These are phyloP conservation scores for Melinaea menophilus DNA, from an alignment of 2,888 invertebrate genomes.

Conservation along the genomic window DNA sequence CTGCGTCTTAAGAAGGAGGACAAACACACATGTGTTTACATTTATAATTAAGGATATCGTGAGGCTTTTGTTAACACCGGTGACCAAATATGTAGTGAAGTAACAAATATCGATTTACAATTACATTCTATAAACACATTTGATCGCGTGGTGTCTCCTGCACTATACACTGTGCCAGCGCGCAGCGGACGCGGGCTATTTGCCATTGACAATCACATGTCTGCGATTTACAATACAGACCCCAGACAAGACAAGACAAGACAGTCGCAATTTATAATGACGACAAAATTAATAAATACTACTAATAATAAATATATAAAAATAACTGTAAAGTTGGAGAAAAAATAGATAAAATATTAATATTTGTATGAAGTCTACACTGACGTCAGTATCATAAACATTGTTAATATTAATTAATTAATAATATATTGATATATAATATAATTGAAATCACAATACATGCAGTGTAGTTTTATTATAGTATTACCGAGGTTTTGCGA, in stretches of 20 bases:
- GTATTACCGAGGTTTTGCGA: too few species aligned
- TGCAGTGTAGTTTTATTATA: too few species aligned
- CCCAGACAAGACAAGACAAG: constrained; percentile 5
- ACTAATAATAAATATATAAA: constrained; percentile 2
- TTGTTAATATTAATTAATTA: background rate
- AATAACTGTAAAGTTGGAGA: constrained; percentile 4
- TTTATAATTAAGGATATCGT: too few species aligned
- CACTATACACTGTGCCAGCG: constrained; percentile 33
- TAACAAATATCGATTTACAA: too few species aligned
- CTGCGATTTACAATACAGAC: too few species aligned
- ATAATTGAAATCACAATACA: too few species aligned
- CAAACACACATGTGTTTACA: too few species aligned
- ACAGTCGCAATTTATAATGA: constrained; percentile 6
- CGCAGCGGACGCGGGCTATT: constrained; percentile 39
- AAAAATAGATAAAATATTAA: constrained; percentile 11
- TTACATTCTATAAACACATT: background rate
- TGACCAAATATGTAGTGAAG: too few species aligned
- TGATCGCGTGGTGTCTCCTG: constrained; percentile 12
- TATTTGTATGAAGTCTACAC: constrained; percentile 12
- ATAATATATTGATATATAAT: too few species aligned
- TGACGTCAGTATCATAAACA: constrained; percentile 7
- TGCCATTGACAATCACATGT: constrained; percentile 31
- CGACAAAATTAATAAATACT: background rate
- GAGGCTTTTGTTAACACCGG: too few species aligned
- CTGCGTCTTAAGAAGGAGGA: too few species aligned